Evolutionary conservation across 2,797 vertebrate genomes (phyloP).

Genomic region (Hozukius guyotensis): DNA sequence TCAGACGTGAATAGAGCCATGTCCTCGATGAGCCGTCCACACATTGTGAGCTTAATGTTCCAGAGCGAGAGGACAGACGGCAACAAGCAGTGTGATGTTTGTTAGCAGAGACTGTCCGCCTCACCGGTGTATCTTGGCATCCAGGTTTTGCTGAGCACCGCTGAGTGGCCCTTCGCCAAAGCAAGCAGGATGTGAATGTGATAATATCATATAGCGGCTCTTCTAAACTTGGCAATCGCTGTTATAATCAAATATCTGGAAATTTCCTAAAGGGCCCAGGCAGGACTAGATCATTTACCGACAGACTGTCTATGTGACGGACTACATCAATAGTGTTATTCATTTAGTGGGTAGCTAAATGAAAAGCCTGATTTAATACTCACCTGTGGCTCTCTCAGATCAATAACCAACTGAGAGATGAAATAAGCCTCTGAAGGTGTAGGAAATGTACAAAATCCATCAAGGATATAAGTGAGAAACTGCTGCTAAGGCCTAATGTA

Average conservation of each 20-base stretch:
- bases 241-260: conserved; percentile 56
- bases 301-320: conserved; percentile 5
- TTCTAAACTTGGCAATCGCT: conserved; percentile 39
- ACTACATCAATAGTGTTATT: conserved; percentile 35
- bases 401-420: conserved; percentile 39
- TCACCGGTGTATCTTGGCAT: conserved; percentile 32
- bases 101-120: neutral
- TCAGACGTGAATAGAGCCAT: conserved; percentile 25
- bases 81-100: conserved; percentile 6
- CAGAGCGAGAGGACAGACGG: conserved; percentile 24
- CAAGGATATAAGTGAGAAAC: neutral
- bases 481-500: neutral
- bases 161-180: conserved; percentile 53
- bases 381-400: conserved; percentile 48
- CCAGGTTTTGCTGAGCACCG: conserved; percentile 28
- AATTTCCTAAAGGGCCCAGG: conserved; percentile 36
- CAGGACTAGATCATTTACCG: conserved; percentile 26
- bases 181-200: conserved; percentile 62
- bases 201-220: conserved; percentile 62
- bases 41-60: conserved; percentile 27
- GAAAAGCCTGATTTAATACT: conserved; percentile 50
- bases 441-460: conserved; percentile 1
- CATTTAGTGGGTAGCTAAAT: conserved; percentile 41
- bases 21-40: conserved; percentile 24
- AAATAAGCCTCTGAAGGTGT: neutral